phyloP scores from a whole-genome alignment of 2,797 vertebrate genomes.

The Odontamblyopus rebecca region DNA sequence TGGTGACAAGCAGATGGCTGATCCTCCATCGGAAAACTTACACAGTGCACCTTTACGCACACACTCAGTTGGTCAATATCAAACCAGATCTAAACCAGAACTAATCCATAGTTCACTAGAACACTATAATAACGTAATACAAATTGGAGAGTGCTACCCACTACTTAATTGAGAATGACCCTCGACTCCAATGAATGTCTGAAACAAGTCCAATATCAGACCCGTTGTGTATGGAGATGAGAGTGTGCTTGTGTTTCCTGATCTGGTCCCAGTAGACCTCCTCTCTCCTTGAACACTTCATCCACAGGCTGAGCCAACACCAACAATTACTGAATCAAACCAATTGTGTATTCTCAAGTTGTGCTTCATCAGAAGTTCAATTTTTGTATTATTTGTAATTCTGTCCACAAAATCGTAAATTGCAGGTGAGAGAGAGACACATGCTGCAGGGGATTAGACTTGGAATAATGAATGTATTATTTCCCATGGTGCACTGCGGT shows the following conservation, averaged over 20 bases:
- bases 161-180: slow-evolving; percentile 18
- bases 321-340: slow-evolving; percentile 44
- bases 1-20: too few species aligned
- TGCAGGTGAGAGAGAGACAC: slow-evolving; percentile 18
- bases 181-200: slow-evolving; percentile 20
- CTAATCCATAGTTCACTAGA: slow-evolving; percentile 8
- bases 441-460: slow-evolving; percentile 12
- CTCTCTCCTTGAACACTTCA: slow-evolving; percentile 31
- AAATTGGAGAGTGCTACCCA: too few species aligned
- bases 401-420: slow-evolving; percentile 15
- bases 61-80: neutral
- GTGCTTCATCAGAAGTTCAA: slow-evolving; percentile 31
- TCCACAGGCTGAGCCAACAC: slow-evolving; percentile 5
- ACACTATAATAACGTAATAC: too few species aligned
- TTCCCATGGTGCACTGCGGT: slow-evolving; percentile 7
- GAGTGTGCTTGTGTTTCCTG: slow-evolving; percentile 28
- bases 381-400: slow-evolving; percentile 7
- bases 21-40: too few species aligned
- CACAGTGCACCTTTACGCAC: too few species aligned
- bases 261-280: slow-evolving; percentile 35
- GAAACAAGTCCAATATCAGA: slow-evolving; percentile 48
- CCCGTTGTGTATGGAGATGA: slow-evolving; percentile 55
- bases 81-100: neutral
- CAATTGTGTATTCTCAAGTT: slow-evolving; percentile 10
- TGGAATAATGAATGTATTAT: slow-evolving; percentile 25